Evolutionary conservation across 2,113 vertebrate genomes (phyloP).

Genomic region (Tonatia bakeri): DNA sequence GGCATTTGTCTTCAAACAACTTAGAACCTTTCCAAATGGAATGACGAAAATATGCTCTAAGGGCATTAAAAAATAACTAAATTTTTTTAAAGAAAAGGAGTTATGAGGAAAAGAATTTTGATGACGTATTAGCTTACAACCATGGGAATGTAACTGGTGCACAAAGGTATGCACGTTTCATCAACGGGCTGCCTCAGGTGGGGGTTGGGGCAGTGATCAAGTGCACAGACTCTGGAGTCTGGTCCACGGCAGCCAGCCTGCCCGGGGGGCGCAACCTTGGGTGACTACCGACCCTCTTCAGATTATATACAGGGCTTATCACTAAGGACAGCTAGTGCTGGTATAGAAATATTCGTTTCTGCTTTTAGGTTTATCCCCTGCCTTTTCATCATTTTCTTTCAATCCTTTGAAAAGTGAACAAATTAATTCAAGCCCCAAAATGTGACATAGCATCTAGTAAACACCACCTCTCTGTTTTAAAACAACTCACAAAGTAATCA

Average conservation of each 20-base stretch:
- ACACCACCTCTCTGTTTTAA: not conserved
- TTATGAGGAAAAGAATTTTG: not conserved
- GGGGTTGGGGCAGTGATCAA: not conserved
- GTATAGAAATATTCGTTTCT: not conserved
- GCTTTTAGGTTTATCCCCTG: not conserved
- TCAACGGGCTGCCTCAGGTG: not conserved
- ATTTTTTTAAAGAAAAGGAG: not conserved
- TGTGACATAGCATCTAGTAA: not conserved
- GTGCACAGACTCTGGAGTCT: not conserved
- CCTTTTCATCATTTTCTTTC: not conserved
- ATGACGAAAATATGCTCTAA: not conserved
- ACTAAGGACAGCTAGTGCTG: not conserved
- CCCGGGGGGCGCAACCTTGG: not conserved
- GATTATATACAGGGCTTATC: not conserved
- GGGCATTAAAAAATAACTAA: not conserved
- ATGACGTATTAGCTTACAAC: not conserved
- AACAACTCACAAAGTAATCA: not conserved
- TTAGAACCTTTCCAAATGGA: not conserved
- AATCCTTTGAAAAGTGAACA: not conserved
- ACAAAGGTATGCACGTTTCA: not conserved
- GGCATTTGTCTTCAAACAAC: not conserved
- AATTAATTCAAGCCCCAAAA: not conserved
- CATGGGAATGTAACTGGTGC: not conserved
- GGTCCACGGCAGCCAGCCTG: not conserved
- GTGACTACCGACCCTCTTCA: not conserved